Evolutionary conservation across 2,797 vertebrate species (phyloP), one percentile per base, ranked within the genome.

Genomic region (Rhinella marina): DNA sequence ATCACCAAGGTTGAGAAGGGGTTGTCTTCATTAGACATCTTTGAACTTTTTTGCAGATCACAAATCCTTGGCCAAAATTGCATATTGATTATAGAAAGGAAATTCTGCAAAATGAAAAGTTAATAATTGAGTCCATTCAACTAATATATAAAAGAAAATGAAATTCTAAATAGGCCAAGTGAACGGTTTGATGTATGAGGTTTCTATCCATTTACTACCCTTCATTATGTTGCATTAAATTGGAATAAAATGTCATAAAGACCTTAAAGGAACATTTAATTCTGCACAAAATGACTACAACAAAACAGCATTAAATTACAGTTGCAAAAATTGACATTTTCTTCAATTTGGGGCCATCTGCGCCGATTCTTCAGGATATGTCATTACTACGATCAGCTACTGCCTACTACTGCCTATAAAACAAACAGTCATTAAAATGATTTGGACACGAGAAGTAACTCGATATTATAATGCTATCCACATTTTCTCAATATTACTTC

Each of bases 401-500:
- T 86, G 70, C 82, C 87, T 85, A 81, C 87, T 81, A 81, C 87
- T 85, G 70, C 80, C 88, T 86, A 83, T 86, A 86, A 89, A 89
- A 78, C 84, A 95, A 95, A 93, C 92, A 94, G 94, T 93, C 94
- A 95, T 95, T 95, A 95, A 96, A 95, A 95, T 94, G 95, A 96
- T 95, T 95, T 94, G 93, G 94, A 95, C 93, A 95, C 94, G 93
- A 94, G 92, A 87, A 92, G 95, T 94, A 96, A 96, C 93, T 92
- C 92, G 94, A 96, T 95, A 95, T 92, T 84, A 90, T 94, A 94
- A 95, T 94, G 92, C 93, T 91, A 93, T 94, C 93, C 94, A 95
- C 92, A 92, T 95, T 96, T 92, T 92, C 93, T 94, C 94, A 94
- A 95, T 95, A 94, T 94, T 92, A 93, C 93, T 94, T 92, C 93